A percentile compares a stretch with the other conserved stretches of the same genome.
These are phyloP conservation scores for Acipenser oxyrinchus DNA, from an alignment of 2,797 vertebrate species.

Conservation along the genomic window DNA sequence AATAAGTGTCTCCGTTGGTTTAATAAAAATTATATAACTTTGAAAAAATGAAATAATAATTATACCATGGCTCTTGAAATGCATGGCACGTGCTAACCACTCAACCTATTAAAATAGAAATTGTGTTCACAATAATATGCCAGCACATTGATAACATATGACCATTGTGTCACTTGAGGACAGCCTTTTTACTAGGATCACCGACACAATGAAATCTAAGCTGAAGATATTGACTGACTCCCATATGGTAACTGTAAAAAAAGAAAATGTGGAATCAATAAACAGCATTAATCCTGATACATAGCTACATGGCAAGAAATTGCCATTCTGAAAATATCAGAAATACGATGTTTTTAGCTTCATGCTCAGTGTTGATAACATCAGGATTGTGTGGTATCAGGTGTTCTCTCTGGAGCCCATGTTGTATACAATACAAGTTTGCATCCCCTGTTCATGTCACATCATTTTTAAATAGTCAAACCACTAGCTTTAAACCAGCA, in stretches of 20 bases:
- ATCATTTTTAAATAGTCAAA: not conserved
- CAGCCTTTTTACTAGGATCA: constrained; percentile 19
- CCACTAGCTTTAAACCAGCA: not conserved
- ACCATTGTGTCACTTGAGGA: constrained; percentile 26
- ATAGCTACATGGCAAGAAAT: constrained; percentile 27
- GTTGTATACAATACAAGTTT: not conserved
- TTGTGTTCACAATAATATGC: constrained; percentile 34
- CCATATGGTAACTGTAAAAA: constrained; percentile 37
- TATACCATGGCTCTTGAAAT: constrained; percentile 36
- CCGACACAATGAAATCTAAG: constrained; percentile 41
- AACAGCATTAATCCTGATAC: constrained; percentile 41
- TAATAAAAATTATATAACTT: constrained; percentile 25
- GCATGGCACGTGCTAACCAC: constrained; percentile 45
- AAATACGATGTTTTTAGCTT: not conserved
- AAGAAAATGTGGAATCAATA: constrained; percentile 40
- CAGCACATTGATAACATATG: constrained; percentile 45
- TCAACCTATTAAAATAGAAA: constrained; percentile 40
- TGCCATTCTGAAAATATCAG: constrained; percentile 7
- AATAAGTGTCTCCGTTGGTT: constrained; percentile 45
- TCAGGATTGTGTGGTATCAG: constrained; percentile 11
- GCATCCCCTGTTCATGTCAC: not conserved
- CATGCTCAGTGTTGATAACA: not conserved
- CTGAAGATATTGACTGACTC: constrained; percentile 41
- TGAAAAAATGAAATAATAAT: constrained; percentile 39
- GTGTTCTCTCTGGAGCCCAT: not conserved